Percentiles rank a stretch among this genome's conserved stretches.
Evolutionary conservation across 2,113 vertebrate species (phyloP).

Genomic region (Dryoscopus gambensis): DNA sequence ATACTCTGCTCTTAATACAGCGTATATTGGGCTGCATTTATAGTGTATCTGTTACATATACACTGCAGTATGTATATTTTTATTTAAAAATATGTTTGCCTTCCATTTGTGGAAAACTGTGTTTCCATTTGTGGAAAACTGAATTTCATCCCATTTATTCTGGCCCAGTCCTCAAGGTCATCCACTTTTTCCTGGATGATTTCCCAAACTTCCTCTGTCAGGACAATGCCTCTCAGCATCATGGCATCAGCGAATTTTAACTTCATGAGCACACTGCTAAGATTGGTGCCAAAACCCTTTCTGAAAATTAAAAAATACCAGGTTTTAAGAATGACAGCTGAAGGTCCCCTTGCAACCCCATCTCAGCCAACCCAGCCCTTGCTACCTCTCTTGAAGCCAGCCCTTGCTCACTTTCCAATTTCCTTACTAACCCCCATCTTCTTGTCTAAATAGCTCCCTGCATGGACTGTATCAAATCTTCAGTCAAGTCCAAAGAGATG

Average conservation of each 20-base stretch:
- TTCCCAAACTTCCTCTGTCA: constrained; percentile 26
- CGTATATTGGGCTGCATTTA: not conserved
- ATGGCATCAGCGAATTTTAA: constrained; percentile 46
- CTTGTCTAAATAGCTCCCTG: not conserved
- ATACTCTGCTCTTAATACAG: not conserved
- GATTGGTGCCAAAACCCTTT: constrained; percentile 17
- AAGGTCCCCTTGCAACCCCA: not conserved
- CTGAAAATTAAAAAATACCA: constrained; percentile 25
- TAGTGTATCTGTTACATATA: not conserved
- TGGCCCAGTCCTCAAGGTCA: constrained; percentile 35
- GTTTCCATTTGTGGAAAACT: not conserved
- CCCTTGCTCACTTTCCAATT: not conserved
- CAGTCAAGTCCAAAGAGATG: not conserved
- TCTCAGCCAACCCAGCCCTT: not conserved
- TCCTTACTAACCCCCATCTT: not conserved
- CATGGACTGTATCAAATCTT: not conserved
- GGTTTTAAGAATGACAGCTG: not conserved
- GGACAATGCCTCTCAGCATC: constrained; percentile 46
- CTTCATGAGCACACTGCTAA: not conserved
- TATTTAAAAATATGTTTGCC: not conserved
- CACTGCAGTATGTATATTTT: not conserved
- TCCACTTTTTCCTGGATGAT: constrained; percentile 38
- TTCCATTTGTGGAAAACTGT: not conserved
- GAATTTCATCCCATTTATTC: not conserved
- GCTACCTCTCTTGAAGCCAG: not conserved